Conservation (phyloP, 2,113 vertebrate species). For the Cinclus cinclus region DNA sequence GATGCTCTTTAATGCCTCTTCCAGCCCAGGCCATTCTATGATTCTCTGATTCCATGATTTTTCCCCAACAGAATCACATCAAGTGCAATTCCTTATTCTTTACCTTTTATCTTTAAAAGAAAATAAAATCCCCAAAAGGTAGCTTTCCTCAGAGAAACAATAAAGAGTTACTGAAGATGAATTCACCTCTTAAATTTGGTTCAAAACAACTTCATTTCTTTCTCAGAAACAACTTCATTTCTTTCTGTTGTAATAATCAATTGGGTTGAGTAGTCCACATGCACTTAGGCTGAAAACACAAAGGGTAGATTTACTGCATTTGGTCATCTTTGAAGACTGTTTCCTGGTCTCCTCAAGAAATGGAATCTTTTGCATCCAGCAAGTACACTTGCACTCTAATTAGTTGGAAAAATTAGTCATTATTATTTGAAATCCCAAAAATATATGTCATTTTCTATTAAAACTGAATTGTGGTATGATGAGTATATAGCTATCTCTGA, state of each 20-base stretch:
- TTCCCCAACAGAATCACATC: not conserved
- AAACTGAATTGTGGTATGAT: not conserved
- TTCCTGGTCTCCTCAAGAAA: not conserved
- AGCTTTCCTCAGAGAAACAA: not conserved
- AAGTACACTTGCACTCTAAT: not conserved
- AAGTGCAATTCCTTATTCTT: not conserved
- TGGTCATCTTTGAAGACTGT: not conserved
- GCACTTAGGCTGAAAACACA: not conserved
- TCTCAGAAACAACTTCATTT: not conserved
- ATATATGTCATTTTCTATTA: not conserved
- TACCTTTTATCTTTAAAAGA: not conserved
- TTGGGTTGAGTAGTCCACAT: not conserved
- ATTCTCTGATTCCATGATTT: not conserved
- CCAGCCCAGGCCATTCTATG: fast-evolving
- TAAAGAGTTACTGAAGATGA: not conserved
- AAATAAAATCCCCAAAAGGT: not conserved
- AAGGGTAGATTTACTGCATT: not conserved
- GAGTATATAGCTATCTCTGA: not conserved
- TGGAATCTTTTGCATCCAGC: not conserved
- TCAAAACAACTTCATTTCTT: not conserved
- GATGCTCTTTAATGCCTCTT: not conserved
- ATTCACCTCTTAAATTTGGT: not conserved
- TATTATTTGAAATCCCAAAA: not conserved
- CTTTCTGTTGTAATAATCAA: not conserved
- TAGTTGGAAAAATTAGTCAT: not conserved